phyloP scores from a whole-genome alignment of 2,888 invertebrate genomes.

The Embidobia sp. region DNA sequence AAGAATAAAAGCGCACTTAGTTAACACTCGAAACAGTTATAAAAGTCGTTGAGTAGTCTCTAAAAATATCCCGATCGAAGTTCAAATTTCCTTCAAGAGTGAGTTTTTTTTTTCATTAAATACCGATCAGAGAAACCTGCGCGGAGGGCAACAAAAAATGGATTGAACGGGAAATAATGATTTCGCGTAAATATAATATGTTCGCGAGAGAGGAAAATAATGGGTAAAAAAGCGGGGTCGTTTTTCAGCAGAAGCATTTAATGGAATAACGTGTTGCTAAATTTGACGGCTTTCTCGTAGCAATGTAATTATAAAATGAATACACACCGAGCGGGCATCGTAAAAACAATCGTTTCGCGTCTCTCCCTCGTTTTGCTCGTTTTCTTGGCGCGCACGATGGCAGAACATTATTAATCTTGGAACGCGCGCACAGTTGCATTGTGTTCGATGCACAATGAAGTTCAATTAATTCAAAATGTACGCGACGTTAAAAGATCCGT shows the following conservation, averaged over 20 bases:
- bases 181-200: no score
- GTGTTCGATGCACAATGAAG: constrained; percentile 70
- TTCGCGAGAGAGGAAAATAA: no score
- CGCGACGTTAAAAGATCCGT: constrained; percentile 61
- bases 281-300: constrained; percentile 53
- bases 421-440: constrained; percentile 72
- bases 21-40: no score
- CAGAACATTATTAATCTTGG: constrained; percentile 74
- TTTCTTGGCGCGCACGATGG: constrained; percentile 51
- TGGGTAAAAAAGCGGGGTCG: no score
- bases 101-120: no score
- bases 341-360: constrained; percentile 55
- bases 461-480: constrained; percentile 76
- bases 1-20: no score
- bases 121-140: no score
- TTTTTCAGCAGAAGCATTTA: constrained; percentile 24
- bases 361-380: constrained; percentile 39
- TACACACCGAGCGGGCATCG: constrained; percentile 25
- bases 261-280: constrained; percentile 45
- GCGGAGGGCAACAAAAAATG: no score
- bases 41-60: no score
- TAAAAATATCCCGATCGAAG: no score
- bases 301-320: constrained; percentile 60
- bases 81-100: no score
- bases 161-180: no score